Base-by-base conservation (phyloP, 2,888 invertebrate species). In the Lasioglossum lativentre region DNA sequence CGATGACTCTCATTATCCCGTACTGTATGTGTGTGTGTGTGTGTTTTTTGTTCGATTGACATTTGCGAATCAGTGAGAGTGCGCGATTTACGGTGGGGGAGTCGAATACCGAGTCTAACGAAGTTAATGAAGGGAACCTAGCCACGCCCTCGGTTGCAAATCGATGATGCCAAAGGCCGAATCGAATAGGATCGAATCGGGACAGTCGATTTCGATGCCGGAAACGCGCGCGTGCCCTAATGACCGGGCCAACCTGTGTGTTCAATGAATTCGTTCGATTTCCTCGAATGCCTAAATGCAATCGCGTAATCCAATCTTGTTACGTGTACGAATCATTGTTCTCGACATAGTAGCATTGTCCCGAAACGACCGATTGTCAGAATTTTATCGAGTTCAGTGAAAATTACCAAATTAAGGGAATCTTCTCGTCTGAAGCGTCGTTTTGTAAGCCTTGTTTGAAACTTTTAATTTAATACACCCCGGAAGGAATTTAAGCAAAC, bases 261-360 rank as follows among this genome's bases (percentile, higher is more conserved):
- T 85, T 85, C 86, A 85, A 77, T 68, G 78, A 72, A 85, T 87
- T 86, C 72, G 68, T 78, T 84, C 75, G 79, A 45, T 63, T 45
- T 77, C 80, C 87, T 79, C 81, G 87, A 83, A 81, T 73, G 75
- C 81, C 63, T 66, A 79, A 77, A 72, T 68, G 52, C 71, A 73
- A 80, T 86, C 89, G 82, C 56, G 88, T 89, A 88, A 83, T 30
- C 78, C 85, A 89, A 89, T 88, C 88, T 78, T 16, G 76, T 89
- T 89, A 83, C 82, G 88, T 75, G 80, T 30, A 40, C 83, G 83
- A 71, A 83, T 83, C 83, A 83, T 81, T 81, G 83, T 74, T 40
- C 76, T 4, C n/a, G 14, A 14, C 38, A 23, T 30, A 73, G 23
- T 68, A 80, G 77, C 78, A 71, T 38, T 63, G 80, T 80, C 42